A percentile compares a stretch with the other conserved stretches of the same genome.
Conservation (phyloP, 2,888 invertebrate genomes). For the Cryptophagus acutangulus region DNA sequence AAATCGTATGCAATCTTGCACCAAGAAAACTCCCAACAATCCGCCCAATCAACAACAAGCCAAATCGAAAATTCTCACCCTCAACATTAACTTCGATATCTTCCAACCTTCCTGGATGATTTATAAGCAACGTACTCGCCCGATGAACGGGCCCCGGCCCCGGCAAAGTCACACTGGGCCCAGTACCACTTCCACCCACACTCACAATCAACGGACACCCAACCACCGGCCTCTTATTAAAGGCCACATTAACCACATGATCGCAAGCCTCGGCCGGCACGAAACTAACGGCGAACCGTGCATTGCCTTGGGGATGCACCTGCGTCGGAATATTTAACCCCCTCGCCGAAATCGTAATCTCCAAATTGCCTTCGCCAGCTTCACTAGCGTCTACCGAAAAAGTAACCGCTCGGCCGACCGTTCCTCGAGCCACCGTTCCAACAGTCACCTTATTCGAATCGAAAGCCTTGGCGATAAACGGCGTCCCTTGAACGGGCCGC, state of each 20-base stretch:
- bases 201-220: constrained; percentile 89
- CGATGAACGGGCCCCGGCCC: constrained; percentile 69
- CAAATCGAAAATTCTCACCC: constrained; percentile 58
- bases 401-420: constrained; percentile 87
- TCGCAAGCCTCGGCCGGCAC: constrained; percentile 91
- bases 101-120: constrained; percentile 81
- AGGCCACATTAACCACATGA: constrained; percentile 94
- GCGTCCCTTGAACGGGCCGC: constrained; percentile 81
- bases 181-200: constrained; percentile 62
- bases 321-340: constrained; percentile 93
- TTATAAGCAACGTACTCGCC: constrained; percentile 66
- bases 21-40: constrained; percentile 1
- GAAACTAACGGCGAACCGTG: constrained; percentile 92
- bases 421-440: constrained; percentile 71
- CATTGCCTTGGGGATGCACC: constrained; percentile 84
- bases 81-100: constrained; percentile 96
- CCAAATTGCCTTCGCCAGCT: constrained; percentile 95
- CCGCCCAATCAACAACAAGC: constrained; percentile 3
- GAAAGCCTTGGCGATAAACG: constrained; percentile 87
- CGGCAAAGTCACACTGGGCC: constrained; percentile 66
- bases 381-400: constrained; percentile 93
- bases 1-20: no score
- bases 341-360: constrained; percentile 92
- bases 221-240: constrained; percentile 84
- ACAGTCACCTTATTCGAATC: constrained; percentile 82